These are phyloP conservation scores for Delia radicum DNA, from an alignment of 1,140 invertebrate species.

Conservation along the genomic window DNA sequence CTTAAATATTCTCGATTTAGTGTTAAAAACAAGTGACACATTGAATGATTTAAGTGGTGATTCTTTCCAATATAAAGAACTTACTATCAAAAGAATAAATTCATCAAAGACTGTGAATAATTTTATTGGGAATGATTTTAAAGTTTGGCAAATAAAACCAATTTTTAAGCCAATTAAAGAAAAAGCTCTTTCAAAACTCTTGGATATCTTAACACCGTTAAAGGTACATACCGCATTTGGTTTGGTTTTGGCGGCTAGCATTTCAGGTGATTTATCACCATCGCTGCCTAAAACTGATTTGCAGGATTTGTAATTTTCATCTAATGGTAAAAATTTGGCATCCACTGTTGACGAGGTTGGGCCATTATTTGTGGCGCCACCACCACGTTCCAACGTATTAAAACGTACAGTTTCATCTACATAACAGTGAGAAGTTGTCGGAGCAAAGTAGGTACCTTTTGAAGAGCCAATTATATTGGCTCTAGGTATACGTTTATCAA, in stretches of 20 bases:
- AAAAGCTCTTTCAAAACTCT: too few relatives aligned
- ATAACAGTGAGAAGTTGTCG: conserved; percentile 24
- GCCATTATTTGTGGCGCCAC: conserved; percentile 14
- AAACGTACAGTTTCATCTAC: conserved; percentile 33
- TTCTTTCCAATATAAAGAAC: too few relatives aligned
- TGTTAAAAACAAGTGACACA: too few relatives aligned
- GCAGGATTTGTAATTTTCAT: conserved; percentile 29
- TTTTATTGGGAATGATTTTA: too few relatives aligned
- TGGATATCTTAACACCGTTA: too few relatives aligned
- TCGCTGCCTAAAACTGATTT: conserved; percentile 31
- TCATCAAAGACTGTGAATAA: too few relatives aligned
- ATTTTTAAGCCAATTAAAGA: too few relatives aligned
- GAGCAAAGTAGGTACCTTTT: conserved; percentile 16
- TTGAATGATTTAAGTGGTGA: too few relatives aligned
- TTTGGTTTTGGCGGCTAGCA: neutral
- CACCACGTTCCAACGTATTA: conserved; percentile 19
- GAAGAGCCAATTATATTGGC: conserved; percentile 19
- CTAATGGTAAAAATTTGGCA: conserved; percentile 30
- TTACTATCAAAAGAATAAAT: too few relatives aligned
- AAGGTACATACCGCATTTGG: neutral
- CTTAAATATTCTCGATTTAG: too few relatives aligned
- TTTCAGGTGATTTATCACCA: neutral
- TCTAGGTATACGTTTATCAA: conserved; percentile 28
- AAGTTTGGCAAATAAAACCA: too few relatives aligned
- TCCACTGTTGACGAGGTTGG: conserved; percentile 23